Percentiles rank a stretch among this genome's conserved stretches.
Conservation (phyloP, 1,140 invertebrate species). For the Linepithema humile region DNA sequence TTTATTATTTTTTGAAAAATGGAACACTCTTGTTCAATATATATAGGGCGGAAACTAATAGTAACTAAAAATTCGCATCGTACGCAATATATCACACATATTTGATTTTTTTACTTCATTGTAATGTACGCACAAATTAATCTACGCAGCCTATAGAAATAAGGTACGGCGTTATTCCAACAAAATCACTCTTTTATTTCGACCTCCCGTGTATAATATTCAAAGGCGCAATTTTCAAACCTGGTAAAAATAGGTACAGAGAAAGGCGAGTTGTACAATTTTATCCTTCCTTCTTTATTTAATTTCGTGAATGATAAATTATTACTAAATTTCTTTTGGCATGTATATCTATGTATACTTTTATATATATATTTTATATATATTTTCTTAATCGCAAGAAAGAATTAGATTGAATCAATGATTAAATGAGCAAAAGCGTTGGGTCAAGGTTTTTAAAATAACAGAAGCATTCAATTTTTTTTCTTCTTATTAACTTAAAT, state of each 20-base stretch:
- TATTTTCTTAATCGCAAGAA: neutral
- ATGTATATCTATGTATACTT: no score
- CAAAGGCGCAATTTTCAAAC: slow-evolving; percentile 33
- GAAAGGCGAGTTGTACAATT: slow-evolving; percentile 2
- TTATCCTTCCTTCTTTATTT: neutral
- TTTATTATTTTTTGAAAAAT: no score
- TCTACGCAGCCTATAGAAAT: slow-evolving; percentile 31
- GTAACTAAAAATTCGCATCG: no score
- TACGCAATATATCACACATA: no score
- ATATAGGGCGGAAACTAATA: no score
- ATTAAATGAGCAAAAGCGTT: slow-evolving; percentile 9
- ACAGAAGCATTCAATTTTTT: slow-evolving; percentile 1
- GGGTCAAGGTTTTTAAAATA: slow-evolving; percentile 13
- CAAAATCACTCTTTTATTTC: slow-evolving; percentile 27
- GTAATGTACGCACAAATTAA: slow-evolving; percentile 22
- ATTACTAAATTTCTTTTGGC: slow-evolving; percentile 35
- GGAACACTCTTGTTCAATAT: no score
- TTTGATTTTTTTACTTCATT: no score
- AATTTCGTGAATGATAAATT: neutral
- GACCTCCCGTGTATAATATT: slow-evolving; percentile 18
- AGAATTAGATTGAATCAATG: slow-evolving; percentile 19
- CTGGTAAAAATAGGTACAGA: slow-evolving; percentile 3
- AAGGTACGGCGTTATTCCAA: slow-evolving; percentile 14
- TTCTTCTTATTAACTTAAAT: slow-evolving; percentile 5
- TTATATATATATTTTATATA: no score